phyloP scores from a whole-genome alignment of 2,113 vertebrate species.

The Pteropus alecto region DNA sequence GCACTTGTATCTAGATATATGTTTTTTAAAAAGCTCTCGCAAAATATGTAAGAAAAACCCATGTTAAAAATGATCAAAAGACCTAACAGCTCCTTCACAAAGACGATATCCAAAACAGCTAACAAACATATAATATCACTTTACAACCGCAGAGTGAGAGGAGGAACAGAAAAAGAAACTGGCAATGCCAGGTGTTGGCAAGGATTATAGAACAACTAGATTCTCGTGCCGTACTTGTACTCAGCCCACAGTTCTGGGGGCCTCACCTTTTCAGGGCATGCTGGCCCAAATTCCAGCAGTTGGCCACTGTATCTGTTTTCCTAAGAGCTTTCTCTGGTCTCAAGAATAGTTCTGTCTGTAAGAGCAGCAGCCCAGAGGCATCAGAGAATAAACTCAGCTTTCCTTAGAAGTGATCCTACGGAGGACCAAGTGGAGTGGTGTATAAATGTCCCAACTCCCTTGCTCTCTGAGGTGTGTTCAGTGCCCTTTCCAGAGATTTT shows the following conservation, averaged over 20 bases:
- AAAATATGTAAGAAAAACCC: not conserved
- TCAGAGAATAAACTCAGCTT: not conserved
- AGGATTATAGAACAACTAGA: too few species aligned
- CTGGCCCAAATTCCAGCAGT: not conserved
- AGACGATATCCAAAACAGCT: not conserved
- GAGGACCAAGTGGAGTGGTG: not conserved
- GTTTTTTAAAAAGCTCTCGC: not conserved
- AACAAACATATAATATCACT: not conserved
- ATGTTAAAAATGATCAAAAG: not conserved
- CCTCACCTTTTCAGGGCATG: too few species aligned
- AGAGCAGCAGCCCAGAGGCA: not conserved
- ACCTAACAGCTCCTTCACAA: not conserved
- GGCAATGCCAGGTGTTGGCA: not conserved
- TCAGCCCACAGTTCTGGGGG: not conserved
- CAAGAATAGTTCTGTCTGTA: not conserved
- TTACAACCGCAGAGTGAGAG: not conserved
- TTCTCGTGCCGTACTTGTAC: fast-evolving
- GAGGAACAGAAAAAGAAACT: not conserved
- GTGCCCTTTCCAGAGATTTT: not conserved
- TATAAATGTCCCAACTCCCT: not conserved
- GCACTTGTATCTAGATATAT: not conserved
- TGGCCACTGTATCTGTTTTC: not conserved
- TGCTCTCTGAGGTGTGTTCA: not conserved
- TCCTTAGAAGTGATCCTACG: not conserved
- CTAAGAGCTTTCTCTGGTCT: not conserved